Evolutionary conservation across 2,113 vertebrate species (phyloP).

Genomic region (Danio rerio): DNA sequence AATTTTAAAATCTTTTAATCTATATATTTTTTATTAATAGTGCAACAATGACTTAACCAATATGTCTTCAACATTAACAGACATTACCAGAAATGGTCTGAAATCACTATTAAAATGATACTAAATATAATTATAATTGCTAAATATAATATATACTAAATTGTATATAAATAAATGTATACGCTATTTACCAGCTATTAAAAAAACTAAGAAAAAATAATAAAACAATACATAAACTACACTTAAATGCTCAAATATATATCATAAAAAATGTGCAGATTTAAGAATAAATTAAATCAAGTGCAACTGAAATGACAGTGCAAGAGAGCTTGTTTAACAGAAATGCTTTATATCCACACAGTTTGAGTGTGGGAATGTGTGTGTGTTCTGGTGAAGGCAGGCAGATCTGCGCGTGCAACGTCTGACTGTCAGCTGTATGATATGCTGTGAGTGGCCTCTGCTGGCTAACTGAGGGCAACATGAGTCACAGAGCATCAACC

Average conservation of each 20-base stretch:
- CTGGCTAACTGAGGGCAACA: slow-evolving; percentile 91
- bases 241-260: neutral
- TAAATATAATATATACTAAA: too few species aligned
- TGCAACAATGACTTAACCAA: too few species aligned
- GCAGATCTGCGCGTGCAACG: slow-evolving; percentile 3
- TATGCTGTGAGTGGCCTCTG: slow-evolving; percentile 98
- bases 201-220: neutral
- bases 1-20: too few species aligned
- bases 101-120: too few species aligned
- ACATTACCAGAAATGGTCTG: too few species aligned
- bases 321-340: neutral
- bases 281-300: neutral
- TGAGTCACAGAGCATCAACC: slow-evolving; percentile 73
- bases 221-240: neutral
- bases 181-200: neutral
- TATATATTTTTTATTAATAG: too few species aligned
- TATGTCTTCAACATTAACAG: too few species aligned
- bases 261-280: neutral
- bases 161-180: too few species aligned
- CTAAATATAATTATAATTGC: too few species aligned
- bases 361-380: slow-evolving; percentile 31
- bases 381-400: neutral
- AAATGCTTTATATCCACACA: slow-evolving; percentile 10
- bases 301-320: neutral
- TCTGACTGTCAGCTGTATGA: slow-evolving; percentile 67